Percentiles rank a stretch among this genome's conserved stretches.
Evolutionary conservation across 1,140 invertebrate species (phyloP).

Genomic region (Bombus cullumanus): DNA sequence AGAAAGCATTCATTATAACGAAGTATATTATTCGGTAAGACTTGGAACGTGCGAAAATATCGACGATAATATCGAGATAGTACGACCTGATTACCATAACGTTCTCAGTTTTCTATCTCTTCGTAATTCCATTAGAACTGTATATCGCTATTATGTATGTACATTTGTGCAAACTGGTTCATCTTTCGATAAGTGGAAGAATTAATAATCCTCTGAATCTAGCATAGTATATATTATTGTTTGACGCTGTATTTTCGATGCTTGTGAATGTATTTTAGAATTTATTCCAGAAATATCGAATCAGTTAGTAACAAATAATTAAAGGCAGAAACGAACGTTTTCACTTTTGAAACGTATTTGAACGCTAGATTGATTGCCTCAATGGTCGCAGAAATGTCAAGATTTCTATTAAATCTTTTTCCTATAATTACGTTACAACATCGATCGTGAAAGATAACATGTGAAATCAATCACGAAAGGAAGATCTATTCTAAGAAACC

Average conservation of each 20-base stretch:
- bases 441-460: neutral
- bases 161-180: neutral
- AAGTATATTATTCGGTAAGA: neutral
- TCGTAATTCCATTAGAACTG: neutral
- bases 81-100: neutral
- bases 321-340: neutral
- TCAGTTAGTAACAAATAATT: neutral
- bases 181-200: too few relatives aligned
- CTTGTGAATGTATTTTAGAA: neutral
- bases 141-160: neutral
- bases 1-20: neutral
- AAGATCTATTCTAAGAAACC: neutral
- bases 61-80: neutral
- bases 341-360: neutral
- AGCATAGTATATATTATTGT: neutral
- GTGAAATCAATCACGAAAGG: neutral
- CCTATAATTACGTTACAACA: neutral
- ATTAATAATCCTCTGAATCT: neutral
- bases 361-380: neutral
- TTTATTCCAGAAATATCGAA: neutral
- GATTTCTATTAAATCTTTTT: conserved; percentile 6
- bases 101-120: neutral
- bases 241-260: neutral
- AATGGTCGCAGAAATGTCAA: neutral
- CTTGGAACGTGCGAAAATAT: too few relatives aligned